Evolutionary conservation across 2,797 vertebrate genomes (phyloP).

Genomic region (Erpetoichthys calabaricus): DNA sequence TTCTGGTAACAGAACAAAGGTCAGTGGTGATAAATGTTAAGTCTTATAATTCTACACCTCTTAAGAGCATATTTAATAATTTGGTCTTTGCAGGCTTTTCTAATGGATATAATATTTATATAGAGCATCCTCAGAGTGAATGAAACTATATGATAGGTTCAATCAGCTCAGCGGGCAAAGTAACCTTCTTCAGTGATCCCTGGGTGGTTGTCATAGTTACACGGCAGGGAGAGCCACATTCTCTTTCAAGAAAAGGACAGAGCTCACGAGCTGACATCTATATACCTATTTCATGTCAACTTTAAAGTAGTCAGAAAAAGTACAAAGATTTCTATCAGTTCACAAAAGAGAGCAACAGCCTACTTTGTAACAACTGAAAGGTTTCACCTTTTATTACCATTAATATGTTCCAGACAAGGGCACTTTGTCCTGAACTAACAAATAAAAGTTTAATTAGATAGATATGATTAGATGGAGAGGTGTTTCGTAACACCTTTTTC

Average conservation of each 20-base stretch:
- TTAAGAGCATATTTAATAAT: background rate
- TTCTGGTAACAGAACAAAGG: too few relatives aligned
- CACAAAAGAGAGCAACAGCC: background rate
- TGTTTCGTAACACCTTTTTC: too few relatives aligned
- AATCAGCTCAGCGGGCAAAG: constrained; percentile 53
- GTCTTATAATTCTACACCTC: too few relatives aligned
- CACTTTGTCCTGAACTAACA: too few relatives aligned
- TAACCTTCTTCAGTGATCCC: constrained; percentile 43
- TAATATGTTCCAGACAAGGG: constrained; percentile 1
- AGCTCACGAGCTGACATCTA: constrained; percentile 27
- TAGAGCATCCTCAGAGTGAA: background rate
- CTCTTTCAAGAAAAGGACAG: constrained; percentile 32
- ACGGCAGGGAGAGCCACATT: constrained; percentile 34
- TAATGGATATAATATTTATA: background rate
- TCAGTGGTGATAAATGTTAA: too few relatives aligned
- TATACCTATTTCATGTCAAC: constrained; percentile 5
- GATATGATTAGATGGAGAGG: too few relatives aligned
- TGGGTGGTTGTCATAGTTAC: constrained; percentile 57
- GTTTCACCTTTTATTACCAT: constrained; percentile 11
- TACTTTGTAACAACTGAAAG: constrained; percentile 5
- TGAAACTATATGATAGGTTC: constrained; percentile 25
- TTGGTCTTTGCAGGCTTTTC: background rate
- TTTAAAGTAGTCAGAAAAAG: constrained; percentile 33
- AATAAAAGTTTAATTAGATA: too few relatives aligned
- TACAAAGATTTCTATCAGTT: constrained; percentile 15